phyloP scores from a whole-genome alignment of 2,888 invertebrate genomes.

The Hirtodrosophila histrioides region DNA sequence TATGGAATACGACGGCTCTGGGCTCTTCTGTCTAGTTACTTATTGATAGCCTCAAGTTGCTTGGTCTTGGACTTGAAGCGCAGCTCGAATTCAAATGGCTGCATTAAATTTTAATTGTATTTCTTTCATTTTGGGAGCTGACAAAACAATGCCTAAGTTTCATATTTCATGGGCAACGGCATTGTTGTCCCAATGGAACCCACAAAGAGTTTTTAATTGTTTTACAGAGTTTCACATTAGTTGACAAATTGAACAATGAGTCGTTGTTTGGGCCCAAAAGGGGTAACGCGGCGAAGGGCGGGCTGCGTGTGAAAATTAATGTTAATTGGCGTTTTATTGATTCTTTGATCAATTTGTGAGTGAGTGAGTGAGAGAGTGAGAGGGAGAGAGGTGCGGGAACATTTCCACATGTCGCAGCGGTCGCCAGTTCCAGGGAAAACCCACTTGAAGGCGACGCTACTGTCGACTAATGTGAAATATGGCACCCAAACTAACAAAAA shows the following conservation, averaged over 20 bases:
- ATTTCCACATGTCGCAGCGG: constrained; percentile 34
- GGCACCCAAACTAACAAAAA: constrained; percentile 58
- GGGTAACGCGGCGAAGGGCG: neutral
- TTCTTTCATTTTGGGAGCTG: constrained; percentile 44
- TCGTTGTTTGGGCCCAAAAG: constrained; percentile 8
- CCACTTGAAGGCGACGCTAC: constrained; percentile 65
- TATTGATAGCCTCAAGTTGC: constrained; percentile 36
- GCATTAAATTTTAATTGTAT: constrained; percentile 62
- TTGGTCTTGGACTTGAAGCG: constrained; percentile 15
- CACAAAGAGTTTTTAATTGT: constrained; percentile 54
- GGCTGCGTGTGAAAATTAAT: constrained; percentile 64
- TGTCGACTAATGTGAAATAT: constrained; percentile 59
- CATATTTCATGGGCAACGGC: constrained; percentile 45
- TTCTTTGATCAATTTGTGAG: constrained; percentile 47
- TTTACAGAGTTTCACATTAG: constrained; percentile 57
- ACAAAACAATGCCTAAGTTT: constrained; percentile 56
- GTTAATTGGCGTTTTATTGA: constrained; percentile 74
- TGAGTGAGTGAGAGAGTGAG: constrained; percentile 15
- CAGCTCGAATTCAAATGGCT: constrained; percentile 52
- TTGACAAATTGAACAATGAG: constrained; percentile 66
- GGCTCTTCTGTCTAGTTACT: constrained; percentile 45
- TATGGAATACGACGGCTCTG: constrained; percentile 21
- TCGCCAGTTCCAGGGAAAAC: constrained; percentile 18
- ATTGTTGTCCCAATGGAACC: constrained; percentile 12
- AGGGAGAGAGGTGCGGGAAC: constrained; percentile 21